Evolutionary conservation across 1,140 invertebrate genomes (phyloP), one percentile per base, ranked within the genome.

Genomic region (Hestina assimilis): DNA sequence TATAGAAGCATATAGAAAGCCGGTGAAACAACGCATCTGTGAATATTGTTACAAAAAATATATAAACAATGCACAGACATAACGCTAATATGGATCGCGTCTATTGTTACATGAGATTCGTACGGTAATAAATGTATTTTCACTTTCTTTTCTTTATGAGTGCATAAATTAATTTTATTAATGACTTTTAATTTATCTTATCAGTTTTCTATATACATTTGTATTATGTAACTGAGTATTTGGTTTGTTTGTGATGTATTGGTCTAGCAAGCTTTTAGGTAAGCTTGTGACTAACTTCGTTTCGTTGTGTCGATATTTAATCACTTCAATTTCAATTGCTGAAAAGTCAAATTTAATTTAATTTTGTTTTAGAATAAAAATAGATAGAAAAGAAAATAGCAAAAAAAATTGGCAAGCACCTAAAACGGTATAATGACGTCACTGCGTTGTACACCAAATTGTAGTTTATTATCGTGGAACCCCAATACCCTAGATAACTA

Each of bases 1-100:
- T 33, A 48, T 12, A 19, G 14, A 48, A 35, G 33, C 29, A 8
- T 6, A 38, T 48, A 48, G 45, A 48, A 48, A 48, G 45, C 21
- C n/a, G 28, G 45, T 7, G 45, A 48, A 48, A 48, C 28, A 48
- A 33, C 7, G 14, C 4, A 31, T 48, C 29, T 48, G 45, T 33
- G 45, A 48, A 48, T 35, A 48, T 35, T 4, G 29, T 48, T 33
- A 35, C 11, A 48, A 48, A 48, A 48, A 48, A 29, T n/a, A 29
- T 11, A 33, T 14, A 20, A 48, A 48, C 45, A 48, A 48, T 48
- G 29, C 19, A 29, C 29, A 48, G 20, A 43, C 41, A 33, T 47
- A 19, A 17, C 31, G 14, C 15, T 21, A 33, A 26, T 35, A 33
- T 26, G 7, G 45, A 33, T 31, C 35, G 35, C 35, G 20, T 8